Evolutionary conservation across 2,113 vertebrate species (phyloP).

Genomic region (Mellivora capensis): DNA sequence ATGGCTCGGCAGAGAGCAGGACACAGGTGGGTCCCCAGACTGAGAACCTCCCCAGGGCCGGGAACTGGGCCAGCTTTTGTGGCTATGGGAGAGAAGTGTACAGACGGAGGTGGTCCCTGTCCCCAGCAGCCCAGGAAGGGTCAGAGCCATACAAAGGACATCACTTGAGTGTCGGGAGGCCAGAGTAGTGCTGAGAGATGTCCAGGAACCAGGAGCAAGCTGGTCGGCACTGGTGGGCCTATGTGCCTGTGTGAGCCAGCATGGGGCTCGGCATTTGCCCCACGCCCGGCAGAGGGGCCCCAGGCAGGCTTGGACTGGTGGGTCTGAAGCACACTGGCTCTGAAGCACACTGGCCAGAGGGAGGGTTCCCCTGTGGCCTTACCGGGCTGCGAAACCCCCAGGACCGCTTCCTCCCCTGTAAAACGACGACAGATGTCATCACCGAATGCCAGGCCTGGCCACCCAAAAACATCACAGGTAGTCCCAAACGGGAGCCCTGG

Average conservation of each 20-base stretch:
- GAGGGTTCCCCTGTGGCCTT: not conserved
- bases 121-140: not conserved
- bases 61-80: fast-evolving
- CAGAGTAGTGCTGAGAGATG: not conserved
- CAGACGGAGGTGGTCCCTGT: not conserved
- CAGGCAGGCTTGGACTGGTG: fast-evolving
- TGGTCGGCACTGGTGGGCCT: fast-evolving
- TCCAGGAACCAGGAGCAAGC: not conserved
- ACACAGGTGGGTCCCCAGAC: fast-evolving
- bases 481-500: fast-evolving
- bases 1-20: fast-evolving
- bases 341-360: fast-evolving
- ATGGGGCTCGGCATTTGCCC: not conserved
- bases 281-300: fast-evolving
- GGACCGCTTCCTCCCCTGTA: not conserved
- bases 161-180: fast-evolving
- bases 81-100: not conserved
- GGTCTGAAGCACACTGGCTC: not conserved
- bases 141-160: not conserved
- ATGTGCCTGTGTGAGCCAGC: not conserved
- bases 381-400: not conserved
- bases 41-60: not conserved
- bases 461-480: fast-evolving
- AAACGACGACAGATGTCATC: not conserved
- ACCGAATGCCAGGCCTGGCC: not conserved